A percentile compares a stretch with the other conserved stretches of the same genome.
Evolutionary conservation across 1,140 invertebrate species (phyloP).

Genomic region (Tetramorium simillimum): DNA sequence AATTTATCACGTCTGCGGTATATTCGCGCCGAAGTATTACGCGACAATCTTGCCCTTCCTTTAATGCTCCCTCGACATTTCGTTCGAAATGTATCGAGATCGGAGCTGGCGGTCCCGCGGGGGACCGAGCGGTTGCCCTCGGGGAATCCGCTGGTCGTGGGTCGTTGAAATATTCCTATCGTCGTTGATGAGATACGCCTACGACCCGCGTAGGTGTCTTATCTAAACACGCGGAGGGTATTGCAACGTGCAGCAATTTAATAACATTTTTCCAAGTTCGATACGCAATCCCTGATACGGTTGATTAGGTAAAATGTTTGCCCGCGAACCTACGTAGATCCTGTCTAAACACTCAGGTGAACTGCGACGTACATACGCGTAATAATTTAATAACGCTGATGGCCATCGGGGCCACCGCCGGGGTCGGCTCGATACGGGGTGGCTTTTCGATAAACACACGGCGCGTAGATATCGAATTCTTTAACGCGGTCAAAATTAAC

Average conservation of each 20-base stretch:
- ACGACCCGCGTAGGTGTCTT: neutral
- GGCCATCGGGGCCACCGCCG: neutral
- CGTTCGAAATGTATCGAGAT: conserved; percentile 6
- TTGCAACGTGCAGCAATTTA: neutral
- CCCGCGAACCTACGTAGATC: neutral
- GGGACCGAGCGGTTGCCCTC: neutral
- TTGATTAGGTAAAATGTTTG: conserved; percentile 22
- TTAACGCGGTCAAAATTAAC: neutral
- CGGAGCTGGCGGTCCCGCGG: neutral
- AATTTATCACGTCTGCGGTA: neutral
- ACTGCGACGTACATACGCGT: neutral
- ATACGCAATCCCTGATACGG: neutral
- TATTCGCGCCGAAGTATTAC: neutral
- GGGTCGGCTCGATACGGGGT: neutral
- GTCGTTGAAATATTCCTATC: conserved; percentile 7
- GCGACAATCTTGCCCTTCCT: neutral
- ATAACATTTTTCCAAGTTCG: neutral
- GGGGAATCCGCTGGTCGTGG: conserved; percentile 1
- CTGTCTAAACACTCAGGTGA: neutral
- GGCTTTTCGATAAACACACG: neutral
- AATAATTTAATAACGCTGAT: conserved; percentile 33
- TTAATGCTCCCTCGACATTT: conserved; percentile 8
- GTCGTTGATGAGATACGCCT: neutral
- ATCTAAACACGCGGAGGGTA: neutral
- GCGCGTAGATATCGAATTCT: neutral